Conservation (phyloP, 2,888 invertebrate species). For the Leptothorax acervorum region DNA sequence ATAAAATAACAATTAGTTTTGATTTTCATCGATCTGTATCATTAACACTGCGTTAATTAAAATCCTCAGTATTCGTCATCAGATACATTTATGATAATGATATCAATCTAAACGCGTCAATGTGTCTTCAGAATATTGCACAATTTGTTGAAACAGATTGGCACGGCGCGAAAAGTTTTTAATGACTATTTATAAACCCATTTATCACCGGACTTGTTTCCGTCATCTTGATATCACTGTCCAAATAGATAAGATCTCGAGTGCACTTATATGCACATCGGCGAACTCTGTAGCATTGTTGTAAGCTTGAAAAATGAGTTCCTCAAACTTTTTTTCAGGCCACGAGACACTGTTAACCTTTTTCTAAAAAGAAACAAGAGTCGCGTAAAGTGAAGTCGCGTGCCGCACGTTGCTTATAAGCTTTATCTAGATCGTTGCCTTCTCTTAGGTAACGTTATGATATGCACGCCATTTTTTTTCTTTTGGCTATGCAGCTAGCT, state of each 20-base stretch:
- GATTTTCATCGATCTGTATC: neutral
- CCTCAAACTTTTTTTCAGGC: slow-evolving; percentile 26
- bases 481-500: slow-evolving; percentile 13
- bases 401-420: neutral
- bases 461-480: slow-evolving; percentile 14
- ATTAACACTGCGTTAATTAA: neutral
- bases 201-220: slow-evolving; percentile 32
- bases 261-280: slow-evolving; percentile 11
- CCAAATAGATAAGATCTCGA: slow-evolving; percentile 41
- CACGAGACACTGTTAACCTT: neutral
- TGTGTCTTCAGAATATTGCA: neutral
- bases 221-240: slow-evolving; percentile 15
- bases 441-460: slow-evolving; percentile 3
- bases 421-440: slow-evolving; percentile 36
- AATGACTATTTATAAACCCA: slow-evolving; percentile 25
- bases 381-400: slow-evolving; percentile 20
- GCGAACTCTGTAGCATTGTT: neutral
- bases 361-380: neutral
- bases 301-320: slow-evolving; percentile 25
- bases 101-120: neutral
- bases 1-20: slow-evolving; percentile 20
- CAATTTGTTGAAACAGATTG: neutral
- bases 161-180: neutral
- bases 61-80: neutral
- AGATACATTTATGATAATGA: neutral